Evolutionary conservation across 2,888 invertebrate genomes (phyloP), one percentile per base, ranked within the genome.

Genomic region (Trichogramma dendrolimi): DNA sequence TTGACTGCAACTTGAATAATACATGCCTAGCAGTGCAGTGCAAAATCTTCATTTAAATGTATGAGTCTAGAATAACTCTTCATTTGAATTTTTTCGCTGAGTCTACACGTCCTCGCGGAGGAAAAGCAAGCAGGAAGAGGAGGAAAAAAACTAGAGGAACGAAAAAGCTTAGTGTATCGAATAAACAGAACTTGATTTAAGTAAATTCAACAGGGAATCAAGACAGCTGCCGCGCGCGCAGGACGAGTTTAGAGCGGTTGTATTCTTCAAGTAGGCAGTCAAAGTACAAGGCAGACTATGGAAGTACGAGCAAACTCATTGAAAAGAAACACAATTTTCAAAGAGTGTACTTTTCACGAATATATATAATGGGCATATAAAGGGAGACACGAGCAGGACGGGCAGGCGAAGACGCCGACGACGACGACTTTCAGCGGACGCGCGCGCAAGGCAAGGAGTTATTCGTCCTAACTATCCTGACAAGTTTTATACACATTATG

Each of bases 291-390:
- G 49, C 6, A 10, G 10, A 39, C n/a, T 6, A 11, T 11, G 5
- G 44, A 58, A 27, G 27, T 27, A 27, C 27, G 27, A 27, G 27
- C 27, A 27, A 62, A 62, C 64, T 62, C 60, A 65, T 65, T 62
- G 62, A 62, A 65, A 62, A 65, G 62, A 62, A 65, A 62, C 62
- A 65, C 62, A 62, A 65, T 65, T 60, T 14, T 62, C 54, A 57
- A 62, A 65, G 60, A 62, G 64, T 52, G 55, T 62, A 65, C 62
- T 60, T 61, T 60, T 61, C 58, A 11, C 27, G 27, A 27, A 27
- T 27, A 27, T 27, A 27, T 27, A 27, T 27, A 27, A 27, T 27
- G 27, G 27, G 27, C 27, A 27, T 27, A 27, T 27, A 27, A 27
- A 27, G 27, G 27, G 27, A 27, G 27, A 27, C 27, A 27, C 27